phyloP scores from a whole-genome alignment of 2,797 vertebrate species.

The Anabacerthia variegaticeps region DNA sequence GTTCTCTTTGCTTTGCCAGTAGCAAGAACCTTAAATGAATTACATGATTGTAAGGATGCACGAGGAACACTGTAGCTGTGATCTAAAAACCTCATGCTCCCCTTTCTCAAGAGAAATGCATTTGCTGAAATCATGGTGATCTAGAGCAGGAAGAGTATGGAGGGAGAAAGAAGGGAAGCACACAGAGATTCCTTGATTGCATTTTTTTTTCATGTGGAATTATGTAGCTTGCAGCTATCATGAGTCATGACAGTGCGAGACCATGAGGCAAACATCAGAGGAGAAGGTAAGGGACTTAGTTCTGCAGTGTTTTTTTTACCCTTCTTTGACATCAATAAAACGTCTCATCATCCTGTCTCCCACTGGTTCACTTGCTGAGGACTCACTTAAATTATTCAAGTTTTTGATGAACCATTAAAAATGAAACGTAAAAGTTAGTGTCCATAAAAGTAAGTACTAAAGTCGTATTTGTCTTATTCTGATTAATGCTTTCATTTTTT shows the following conservation, averaged over 20 bases:
- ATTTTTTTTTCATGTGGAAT: neutral
- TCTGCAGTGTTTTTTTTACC: neutral
- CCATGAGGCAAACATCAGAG: neutral
- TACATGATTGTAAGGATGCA: neutral
- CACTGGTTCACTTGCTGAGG: neutral
- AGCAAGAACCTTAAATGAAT: slow-evolving; percentile 17
- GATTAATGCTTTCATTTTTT: neutral
- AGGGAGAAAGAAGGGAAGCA: neutral
- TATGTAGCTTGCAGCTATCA: neutral
- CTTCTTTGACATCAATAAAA: neutral
- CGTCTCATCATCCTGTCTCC: neutral
- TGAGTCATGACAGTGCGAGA: neutral
- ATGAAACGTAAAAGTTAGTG: neutral
- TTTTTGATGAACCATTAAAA: neutral
- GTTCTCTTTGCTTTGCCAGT: neutral
- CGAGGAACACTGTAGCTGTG: neutral
- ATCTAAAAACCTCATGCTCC: neutral
- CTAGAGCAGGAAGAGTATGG: neutral
- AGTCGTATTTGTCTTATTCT: neutral
- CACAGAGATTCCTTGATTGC: neutral
- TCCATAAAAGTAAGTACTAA: neutral
- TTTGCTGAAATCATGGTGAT: neutral
- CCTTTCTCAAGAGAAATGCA: neutral
- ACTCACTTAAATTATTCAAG: neutral
- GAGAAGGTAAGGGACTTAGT: neutral